Conservation (phyloP, 2,888 invertebrate species). For the Leptinotarsa haldemani region DNA sequence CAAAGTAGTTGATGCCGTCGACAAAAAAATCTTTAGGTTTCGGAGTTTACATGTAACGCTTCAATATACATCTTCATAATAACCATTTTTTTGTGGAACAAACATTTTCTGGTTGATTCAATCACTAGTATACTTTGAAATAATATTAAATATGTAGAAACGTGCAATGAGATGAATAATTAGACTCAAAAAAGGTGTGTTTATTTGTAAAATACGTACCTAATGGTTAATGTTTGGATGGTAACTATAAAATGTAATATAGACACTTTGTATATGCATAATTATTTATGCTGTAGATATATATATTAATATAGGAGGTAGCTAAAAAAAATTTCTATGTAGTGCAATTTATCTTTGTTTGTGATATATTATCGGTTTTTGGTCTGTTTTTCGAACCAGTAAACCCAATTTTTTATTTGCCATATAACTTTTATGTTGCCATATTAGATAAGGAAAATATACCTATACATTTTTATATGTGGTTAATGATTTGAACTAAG, state of each 20-base stretch:
- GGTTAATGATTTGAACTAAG: neutral
- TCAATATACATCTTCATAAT: too few relatives aligned
- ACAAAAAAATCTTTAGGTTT: too few relatives aligned
- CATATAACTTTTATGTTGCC: conserved; percentile 17
- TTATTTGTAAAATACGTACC: neutral
- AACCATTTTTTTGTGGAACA: too few relatives aligned
- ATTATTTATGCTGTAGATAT: too few relatives aligned
- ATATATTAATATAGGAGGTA: neutral
- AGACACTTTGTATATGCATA: too few relatives aligned
- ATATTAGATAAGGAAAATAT: conserved; percentile 10
- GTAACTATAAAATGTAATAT: too few relatives aligned
- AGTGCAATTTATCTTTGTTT: neutral
- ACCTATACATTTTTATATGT: neutral
- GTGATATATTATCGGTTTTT: conserved; percentile 11
- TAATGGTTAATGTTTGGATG: too few relatives aligned
- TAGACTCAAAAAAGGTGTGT: neutral
- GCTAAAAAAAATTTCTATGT: neutral
- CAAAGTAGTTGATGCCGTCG: too few relatives aligned
- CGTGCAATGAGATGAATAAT: neutral
- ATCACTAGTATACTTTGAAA: too few relatives aligned
- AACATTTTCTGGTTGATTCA: too few relatives aligned
- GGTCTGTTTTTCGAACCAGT: neutral
- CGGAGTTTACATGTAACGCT: too few relatives aligned
- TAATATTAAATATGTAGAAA: too few relatives aligned
- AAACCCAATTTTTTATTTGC: conserved; percentile 1